These are phyloP conservation scores for Platygyra sinensis DNA, from an alignment of 64 coral and sea anemone genomes.

Conservation along the genomic window DNA sequence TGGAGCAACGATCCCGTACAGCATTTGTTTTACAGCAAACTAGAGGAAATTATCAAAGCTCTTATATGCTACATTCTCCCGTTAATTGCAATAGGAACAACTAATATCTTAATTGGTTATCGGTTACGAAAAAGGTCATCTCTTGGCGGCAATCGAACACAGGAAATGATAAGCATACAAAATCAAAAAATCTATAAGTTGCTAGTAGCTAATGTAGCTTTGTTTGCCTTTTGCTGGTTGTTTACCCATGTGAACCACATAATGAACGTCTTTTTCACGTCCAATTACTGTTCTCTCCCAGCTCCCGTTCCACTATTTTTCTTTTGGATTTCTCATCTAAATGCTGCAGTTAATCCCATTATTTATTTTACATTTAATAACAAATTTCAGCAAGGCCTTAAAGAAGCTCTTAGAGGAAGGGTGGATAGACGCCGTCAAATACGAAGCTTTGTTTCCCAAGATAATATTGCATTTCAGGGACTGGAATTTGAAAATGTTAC, in stretches of 20 bases:
- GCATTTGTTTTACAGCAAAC: neutral
- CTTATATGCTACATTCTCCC: slow-evolving; percentile 32
- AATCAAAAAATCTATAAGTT: slow-evolving; percentile 21
- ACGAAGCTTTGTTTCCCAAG: neutral
- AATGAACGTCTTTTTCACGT: slow-evolving; percentile 4
- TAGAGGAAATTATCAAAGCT: slow-evolving; percentile 17
- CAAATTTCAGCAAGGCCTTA: slow-evolving; percentile 30
- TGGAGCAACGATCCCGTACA: neutral
- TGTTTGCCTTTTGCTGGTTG: slow-evolving; percentile 53
- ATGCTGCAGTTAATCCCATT: slow-evolving; percentile 38
- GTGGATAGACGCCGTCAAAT: neutral
- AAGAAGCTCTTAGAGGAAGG: neutral
- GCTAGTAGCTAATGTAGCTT: slow-evolving; percentile 19
- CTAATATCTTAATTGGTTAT: neutral
- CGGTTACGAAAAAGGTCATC: neutral
- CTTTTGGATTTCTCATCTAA: slow-evolving; percentile 28
- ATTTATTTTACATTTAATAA: slow-evolving; percentile 48
- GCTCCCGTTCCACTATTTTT: slow-evolving; percentile 14
- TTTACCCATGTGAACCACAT: slow-evolving; percentile 53
- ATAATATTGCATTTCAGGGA: neutral
- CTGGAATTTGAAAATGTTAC: neutral
- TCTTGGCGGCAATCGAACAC: neutral
- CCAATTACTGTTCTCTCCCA: slow-evolving; percentile 13
- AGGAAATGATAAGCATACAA: neutral
- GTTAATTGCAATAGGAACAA: slow-evolving; percentile 18